Evolutionary conservation across 2,113 vertebrate genomes (phyloP), one percentile per base, ranked within the genome.

Genomic region (Gracilinanus agilis): DNA sequence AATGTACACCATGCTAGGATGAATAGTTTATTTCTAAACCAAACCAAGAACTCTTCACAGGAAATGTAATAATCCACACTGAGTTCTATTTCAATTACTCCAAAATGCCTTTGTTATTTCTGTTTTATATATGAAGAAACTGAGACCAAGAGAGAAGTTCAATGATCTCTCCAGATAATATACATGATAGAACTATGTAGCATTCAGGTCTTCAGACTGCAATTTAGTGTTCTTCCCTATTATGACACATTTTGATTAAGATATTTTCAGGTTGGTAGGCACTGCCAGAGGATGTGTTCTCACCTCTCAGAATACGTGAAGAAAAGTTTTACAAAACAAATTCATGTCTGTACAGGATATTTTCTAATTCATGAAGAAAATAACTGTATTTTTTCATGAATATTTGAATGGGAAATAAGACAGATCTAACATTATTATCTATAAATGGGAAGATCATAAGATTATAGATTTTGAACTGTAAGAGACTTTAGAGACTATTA

Each of bases 341-440:
- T 75, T 75, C 61, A 75, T n/a, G 6, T n/a, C 34, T 75, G 29
- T n/a, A 67, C 4, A 67, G 16, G 16, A n/a, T 92, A 24, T 24
- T 55, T 93, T 90, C 44, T 89, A 23, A 91, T 10, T 54, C 91
- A 67, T 55, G 90, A 90, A 94, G 29, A 23, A 89, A 92, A 89
- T 90, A 44, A 25, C 53, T 44, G 88, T 40, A 54, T 90, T 61
- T 88, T 16, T 96, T 92, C 95, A 54, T 90, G 95, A 95, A 88
- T 0, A 89, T 90, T 92, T 96, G n/a, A 90, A 89, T 24, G 27
- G 1, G n/a, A 53, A 58, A 90, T 53, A 92, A 55, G 11, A 29
- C 13, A 4, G 34, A n/a, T 75, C 13, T n/a, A 75, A n/a, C 13
- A 16, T n/a, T 13, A 3, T 16, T n/a, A 75, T 75, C n/a, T 75